phyloP scores from a whole-genome alignment of 1,140 invertebrate genomes.

The Leptinotarsa undecemlineata region DNA sequence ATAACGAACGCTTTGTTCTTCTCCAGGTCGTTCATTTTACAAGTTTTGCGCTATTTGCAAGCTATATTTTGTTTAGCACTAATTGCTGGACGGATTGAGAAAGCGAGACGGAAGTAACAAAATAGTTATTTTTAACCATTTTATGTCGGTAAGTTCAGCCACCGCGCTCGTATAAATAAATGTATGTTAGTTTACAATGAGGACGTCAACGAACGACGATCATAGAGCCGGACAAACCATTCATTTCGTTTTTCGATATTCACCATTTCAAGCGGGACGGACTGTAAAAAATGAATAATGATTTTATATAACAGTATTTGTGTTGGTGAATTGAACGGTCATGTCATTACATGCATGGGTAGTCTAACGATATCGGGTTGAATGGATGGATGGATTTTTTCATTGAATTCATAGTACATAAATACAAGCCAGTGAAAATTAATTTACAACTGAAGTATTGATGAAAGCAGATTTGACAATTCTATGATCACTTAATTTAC shows the following conservation, averaged over 20 bases:
- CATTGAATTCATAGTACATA: too few species aligned
- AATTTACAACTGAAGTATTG: too few species aligned
- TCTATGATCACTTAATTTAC: too few species aligned
- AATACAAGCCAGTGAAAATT: too few species aligned
- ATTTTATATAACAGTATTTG: not conserved
- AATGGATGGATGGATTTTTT: too few species aligned
- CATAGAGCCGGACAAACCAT: not conserved
- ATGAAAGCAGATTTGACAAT: too few species aligned
- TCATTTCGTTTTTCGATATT: not conserved
- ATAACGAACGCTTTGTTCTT: not conserved
- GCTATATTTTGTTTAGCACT: not conserved
- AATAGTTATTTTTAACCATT: conserved; percentile 24
- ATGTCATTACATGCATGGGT: conserved; percentile 2
- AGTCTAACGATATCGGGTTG: not conserved
- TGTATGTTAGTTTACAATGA: conserved; percentile 13
- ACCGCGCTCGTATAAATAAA: conserved; percentile 17
- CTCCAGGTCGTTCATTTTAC: not conserved
- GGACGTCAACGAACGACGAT: conserved; percentile 17
- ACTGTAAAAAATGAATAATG: not conserved
- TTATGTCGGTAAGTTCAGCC: conserved; percentile 16
- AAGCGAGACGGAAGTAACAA: conserved; percentile 17
- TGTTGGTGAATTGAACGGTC: not conserved
- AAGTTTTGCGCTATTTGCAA: not conserved
- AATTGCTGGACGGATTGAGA: conserved; percentile 3
- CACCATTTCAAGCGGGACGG: not conserved